Evolutionary conservation across 2,113 vertebrate species (phyloP), one percentile per base, ranked within the genome.

Genomic region (Paraplagusia blochii): DNA sequence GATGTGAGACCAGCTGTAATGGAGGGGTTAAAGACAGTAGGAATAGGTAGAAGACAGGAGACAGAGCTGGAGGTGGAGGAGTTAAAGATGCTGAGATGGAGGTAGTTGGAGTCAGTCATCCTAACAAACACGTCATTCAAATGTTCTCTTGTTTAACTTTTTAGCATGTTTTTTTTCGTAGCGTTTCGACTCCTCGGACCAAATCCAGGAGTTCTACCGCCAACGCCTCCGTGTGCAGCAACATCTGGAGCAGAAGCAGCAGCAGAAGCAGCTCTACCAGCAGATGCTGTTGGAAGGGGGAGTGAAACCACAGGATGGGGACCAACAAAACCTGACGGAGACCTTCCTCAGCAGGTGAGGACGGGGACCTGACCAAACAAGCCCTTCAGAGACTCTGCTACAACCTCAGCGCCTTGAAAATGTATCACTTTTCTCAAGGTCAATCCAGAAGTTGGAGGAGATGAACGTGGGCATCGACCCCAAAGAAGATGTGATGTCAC

Each of bases 281-380:
- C 96, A 98, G 71, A 99, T 99, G 97, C 79, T 99, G 60, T 83
- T 96, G 29, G 97, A 99, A 83, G 97, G 97, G 72, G 97, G 97
- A 1, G 97, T 99, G 54, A 93, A 93, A 78, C 94, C 92, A 2
- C 91, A 90, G 51, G 92, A 96, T 4, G 92, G 90, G 15, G 90
- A 89, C 57, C 93, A 93, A 11, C 93, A 96, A 77, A 97, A 93
- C 79, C 96, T 99, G 63, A 99, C 96, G 0, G 95, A 98, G 58
- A 94, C 95, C 13, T 99, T 99, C 82, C 97, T 99, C 48, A 97
- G 90, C 86, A 95, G 93, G 97, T 95, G 65, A 50, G 88, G 9
- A 22, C 6, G n/a, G 43, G 53, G 1, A 2, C 2, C 12, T 5
- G 5, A 11, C 44, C 16, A 11, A 9, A 34, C 54, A 12, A 19